Conservation (phyloP, 1,140 invertebrate genomes). For the Diprion similis region DNA sequence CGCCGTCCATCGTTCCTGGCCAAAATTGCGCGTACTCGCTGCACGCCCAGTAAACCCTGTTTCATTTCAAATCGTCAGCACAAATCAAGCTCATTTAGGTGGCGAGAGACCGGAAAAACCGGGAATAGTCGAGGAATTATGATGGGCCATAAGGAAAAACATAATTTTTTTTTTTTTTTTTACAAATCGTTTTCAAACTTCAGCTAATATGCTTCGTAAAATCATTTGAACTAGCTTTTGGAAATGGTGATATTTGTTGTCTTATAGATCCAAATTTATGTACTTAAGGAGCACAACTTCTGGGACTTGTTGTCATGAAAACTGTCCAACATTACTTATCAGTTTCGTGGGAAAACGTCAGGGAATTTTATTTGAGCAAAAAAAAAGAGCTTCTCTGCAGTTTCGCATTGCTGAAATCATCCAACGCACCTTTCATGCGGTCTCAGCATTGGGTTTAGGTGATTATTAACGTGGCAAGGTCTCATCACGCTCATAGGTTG, state of each 20-base stretch:
- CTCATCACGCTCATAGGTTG: constrained; percentile 35
- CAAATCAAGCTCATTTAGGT: background rate
- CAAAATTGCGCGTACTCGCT: constrained; percentile 43
- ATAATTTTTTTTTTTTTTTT: too few relatives aligned
- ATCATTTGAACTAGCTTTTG: background rate
- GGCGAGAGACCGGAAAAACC: too few relatives aligned
- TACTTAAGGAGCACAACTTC: too few relatives aligned
- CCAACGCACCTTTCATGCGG: constrained; percentile 22
- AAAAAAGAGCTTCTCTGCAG: too few relatives aligned
- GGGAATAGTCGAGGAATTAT: too few relatives aligned
- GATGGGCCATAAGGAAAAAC: too few relatives aligned
- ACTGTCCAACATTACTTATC: too few relatives aligned
- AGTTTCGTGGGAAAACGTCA: constrained; percentile 10
- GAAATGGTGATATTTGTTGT: background rate
- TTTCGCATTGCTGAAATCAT: background rate
- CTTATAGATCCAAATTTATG: too few relatives aligned
- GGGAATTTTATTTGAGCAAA: background rate
- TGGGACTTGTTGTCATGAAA: too few relatives aligned
- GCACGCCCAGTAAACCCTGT: constrained; percentile 41
- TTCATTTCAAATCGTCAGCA: constrained; percentile 7
- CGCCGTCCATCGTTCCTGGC: constrained; percentile 43
- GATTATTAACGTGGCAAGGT: constrained; percentile 29
- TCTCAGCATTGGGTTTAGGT: constrained; percentile 27
- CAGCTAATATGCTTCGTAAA: too few relatives aligned
- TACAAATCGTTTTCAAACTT: too few relatives aligned